phyloP scores from a whole-genome alignment of 2,888 invertebrate species.

The Pherbina coryleti region DNA sequence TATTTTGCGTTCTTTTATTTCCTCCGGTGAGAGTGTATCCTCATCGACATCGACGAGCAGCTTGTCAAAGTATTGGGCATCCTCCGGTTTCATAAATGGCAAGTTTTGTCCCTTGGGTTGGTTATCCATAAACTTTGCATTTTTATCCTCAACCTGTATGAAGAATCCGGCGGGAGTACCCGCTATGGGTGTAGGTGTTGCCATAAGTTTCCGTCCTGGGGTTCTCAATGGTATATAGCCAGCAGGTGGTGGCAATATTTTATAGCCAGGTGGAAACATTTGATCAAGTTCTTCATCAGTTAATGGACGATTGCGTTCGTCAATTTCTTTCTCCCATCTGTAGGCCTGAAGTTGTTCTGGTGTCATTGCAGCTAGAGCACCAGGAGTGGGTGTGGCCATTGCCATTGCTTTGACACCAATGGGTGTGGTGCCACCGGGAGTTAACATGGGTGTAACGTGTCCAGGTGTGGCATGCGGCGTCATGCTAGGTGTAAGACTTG shows the following conservation, averaged over 20 bases:
- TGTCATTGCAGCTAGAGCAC: slow-evolving; percentile 97
- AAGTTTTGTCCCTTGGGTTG: slow-evolving; percentile 96
- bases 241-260: slow-evolving; percentile 94
- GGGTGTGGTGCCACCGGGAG: slow-evolving; percentile 88
- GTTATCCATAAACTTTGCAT: slow-evolving; percentile 90
- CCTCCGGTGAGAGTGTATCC: slow-evolving; percentile 93
- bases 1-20: slow-evolving; percentile 98
- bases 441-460: slow-evolving; percentile 78
- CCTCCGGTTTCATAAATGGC: slow-evolving; percentile 99
- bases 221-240: slow-evolving; percentile 97
- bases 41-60: slow-evolving; percentile 98
- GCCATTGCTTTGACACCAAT: slow-evolving; percentile 97
- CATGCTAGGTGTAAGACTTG: slow-evolving; percentile 78
- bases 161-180: slow-evolving; percentile 94
- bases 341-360: slow-evolving; percentile 99
- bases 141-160: slow-evolving; percentile 91
- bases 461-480: slow-evolving; percentile 84
- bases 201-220: slow-evolving; percentile 96
- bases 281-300: slow-evolving; percentile 97
- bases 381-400: slow-evolving; percentile 97
- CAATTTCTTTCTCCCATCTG: slow-evolving; percentile 98
- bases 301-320: slow-evolving; percentile 95
- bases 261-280: slow-evolving; percentile 98
- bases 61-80: slow-evolving; percentile 99
- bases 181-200: slow-evolving; percentile 97